Evolutionary conservation across 2,888 invertebrate genomes (phyloP).

Genomic region (Dexiosoma caninum): DNA sequence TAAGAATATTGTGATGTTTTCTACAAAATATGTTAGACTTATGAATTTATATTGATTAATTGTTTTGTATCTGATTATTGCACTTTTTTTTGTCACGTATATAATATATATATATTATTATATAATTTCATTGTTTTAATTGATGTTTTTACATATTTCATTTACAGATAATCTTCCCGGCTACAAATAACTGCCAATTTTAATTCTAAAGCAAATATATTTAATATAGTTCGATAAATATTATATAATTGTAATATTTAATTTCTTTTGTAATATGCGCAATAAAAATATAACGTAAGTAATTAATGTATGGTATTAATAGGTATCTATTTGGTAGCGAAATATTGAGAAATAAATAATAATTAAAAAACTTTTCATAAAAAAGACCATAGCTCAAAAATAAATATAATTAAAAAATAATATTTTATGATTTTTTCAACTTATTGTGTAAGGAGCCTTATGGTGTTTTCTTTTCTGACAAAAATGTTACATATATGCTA

Average conservation of each 20-base stretch:
- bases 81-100: slow-evolving; percentile 68
- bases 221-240: slow-evolving; percentile 6
- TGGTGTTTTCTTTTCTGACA: too few species aligned
- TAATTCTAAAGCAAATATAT: slow-evolving; percentile 37
- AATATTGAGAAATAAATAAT: too few species aligned
- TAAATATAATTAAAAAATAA: too few species aligned
- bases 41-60: slow-evolving; percentile 61
- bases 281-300: slow-evolving; percentile 19
- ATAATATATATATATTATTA: too few species aligned
- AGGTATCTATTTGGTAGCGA: too few species aligned
- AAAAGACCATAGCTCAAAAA: too few species aligned
- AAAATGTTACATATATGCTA: too few species aligned
- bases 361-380: too few species aligned
- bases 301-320: slow-evolving; percentile 65
- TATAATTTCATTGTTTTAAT: neutral
- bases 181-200: slow-evolving; percentile 71
- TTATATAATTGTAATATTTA: slow-evolving; percentile 25
- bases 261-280: slow-evolving; percentile 11
- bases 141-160: slow-evolving; percentile 4
- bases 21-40: slow-evolving; percentile 61
- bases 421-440: too few species aligned
- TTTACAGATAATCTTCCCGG: slow-evolving; percentile 18
- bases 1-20: slow-evolving; percentile 25
- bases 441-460: too few species aligned
- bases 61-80: slow-evolving; percentile 66